Base-by-base conservation (phyloP, 1,140 invertebrate genomes). In the Nomia melanderi region DNA sequence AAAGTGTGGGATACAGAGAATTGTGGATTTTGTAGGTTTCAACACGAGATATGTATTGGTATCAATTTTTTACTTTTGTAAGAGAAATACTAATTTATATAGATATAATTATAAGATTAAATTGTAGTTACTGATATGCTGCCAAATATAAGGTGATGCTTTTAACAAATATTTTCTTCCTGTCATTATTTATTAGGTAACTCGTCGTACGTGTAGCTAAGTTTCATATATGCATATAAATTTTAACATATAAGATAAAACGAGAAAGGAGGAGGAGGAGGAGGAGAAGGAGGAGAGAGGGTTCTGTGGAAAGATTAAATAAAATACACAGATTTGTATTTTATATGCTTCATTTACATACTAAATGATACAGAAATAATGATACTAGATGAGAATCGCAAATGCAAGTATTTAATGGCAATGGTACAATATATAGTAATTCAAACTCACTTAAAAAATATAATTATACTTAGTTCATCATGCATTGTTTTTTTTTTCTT, bases 351-450 rank as follows among this genome's bases (percentile, higher is more conserved):
- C 74, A 77, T 78, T 74, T 84, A 80, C 82, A 81, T 85, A 84
- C 81, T 88, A 88, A 79, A 83, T 86, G 81, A 85, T 90, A 88
- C 87, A 86, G 80, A 88, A 82, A 85, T 75, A 80, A 81, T 83
- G 87, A 84, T 81, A 79, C 85, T 54, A 71, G 77, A 72, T 70
- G 80, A 72, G 76, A 82, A 84, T 86, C 78, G 78, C 85, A 88
- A 87, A 88, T 89, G 85, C 87, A 84, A 86, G 81, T 79, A 86
- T 80, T 85, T 81, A 79, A 66, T 80, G 73, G 67, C 78, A 79
- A 76, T 85, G 56, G 72, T 60, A 79, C 67, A 56, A 70, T 74
- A 62, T n/a, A n/a, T 70, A 72, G 66, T 77, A 78, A 75, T 73
- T 78, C 63, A 83, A 64, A 81, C 23, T 80, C 53, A 20, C 70